Percentiles rank a stretch among this genome's conserved stretches.
Evolutionary conservation across 64 coral and sea anemone species (phyloP).

Genomic region (Pocillopora damicornis): DNA sequence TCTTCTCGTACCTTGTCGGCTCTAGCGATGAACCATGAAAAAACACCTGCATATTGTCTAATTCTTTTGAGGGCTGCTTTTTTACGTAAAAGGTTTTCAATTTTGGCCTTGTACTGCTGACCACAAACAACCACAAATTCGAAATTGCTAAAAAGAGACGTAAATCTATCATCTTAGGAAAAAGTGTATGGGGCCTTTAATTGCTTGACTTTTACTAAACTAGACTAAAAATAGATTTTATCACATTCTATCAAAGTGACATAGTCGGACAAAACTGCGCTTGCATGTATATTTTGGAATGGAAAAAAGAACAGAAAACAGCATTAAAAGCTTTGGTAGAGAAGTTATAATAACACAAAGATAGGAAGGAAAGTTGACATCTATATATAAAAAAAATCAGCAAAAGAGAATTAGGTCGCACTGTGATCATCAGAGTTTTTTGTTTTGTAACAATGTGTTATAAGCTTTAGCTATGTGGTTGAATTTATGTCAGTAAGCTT

Average conservation of each 20-base stretch:
- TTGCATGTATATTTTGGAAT: too few relatives aligned
- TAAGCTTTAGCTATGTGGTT: too few relatives aligned
- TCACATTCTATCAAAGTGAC: not conserved
- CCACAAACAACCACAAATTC: not conserved
- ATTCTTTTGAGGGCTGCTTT: not conserved
- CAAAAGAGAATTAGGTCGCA: not conserved
- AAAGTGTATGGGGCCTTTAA: not conserved
- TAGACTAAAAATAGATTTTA: not conserved
- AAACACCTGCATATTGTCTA: not conserved
- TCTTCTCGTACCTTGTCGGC: too few relatives aligned
- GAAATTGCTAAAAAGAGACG: not conserved
- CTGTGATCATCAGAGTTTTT: not conserved
- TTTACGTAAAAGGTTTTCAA: not conserved
- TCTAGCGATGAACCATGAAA: too few relatives aligned
- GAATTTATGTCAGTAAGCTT: too few relatives aligned
- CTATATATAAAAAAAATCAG: not conserved
- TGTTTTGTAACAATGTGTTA: too few relatives aligned
- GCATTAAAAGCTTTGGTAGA: not conserved
- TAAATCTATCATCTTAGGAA: not conserved
- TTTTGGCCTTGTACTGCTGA: not conserved
- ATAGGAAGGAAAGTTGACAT: not conserved
- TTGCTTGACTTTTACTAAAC: not conserved
- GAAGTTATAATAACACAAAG: not conserved
- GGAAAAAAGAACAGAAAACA: not conserved
- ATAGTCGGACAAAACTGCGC: not conserved